A percentile compares a stretch with the other conserved stretches of the same genome.
phyloP scores from a whole-genome alignment of 37 sponge, comb jelly and placozoan genomes.

The Chondrosia reniformis region DNA sequence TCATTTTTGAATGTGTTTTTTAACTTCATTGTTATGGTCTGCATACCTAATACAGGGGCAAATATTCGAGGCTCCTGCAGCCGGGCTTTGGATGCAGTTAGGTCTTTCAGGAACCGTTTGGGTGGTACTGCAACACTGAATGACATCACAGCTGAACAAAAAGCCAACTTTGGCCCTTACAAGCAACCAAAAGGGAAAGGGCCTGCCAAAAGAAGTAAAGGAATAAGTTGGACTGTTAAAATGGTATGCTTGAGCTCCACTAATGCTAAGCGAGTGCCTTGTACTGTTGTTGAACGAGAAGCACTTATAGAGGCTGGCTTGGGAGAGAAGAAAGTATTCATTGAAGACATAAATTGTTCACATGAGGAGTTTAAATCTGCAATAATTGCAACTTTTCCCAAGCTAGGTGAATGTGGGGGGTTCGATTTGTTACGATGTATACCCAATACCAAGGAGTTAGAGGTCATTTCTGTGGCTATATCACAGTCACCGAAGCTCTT shows the following conservation, averaged over 20 bases:
- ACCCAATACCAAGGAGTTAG: conserved; percentile 25
- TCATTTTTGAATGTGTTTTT: no score
- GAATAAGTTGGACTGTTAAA: conserved; percentile 22
- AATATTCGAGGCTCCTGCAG: no score
- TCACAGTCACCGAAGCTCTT: conserved; percentile 9
- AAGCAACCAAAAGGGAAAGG: not conserved
- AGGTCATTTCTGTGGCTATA: conserved; percentile 8
- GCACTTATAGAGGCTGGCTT: conserved; percentile 23
- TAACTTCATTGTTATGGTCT: no score
- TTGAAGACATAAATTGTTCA: conserved; percentile 28
- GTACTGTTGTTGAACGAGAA: conserved; percentile 12
- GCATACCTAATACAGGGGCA: no score
- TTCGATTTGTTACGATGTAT: conserved; percentile 39
- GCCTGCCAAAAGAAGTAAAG: not conserved
- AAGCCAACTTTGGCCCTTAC: conserved; percentile 12
- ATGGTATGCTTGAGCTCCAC: conserved; percentile 20
- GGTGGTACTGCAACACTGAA: no score
- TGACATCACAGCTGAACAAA: not conserved
- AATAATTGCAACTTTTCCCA: conserved; percentile 19
- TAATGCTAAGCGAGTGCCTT: conserved; percentile 10
- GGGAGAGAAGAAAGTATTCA: conserved; percentile 19
- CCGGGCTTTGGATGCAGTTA: no score
- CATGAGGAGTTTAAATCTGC: conserved; percentile 5
- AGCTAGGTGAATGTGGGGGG: conserved; percentile 24
- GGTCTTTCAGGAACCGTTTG: no score